Percentiles rank a stretch among this genome's conserved stretches.
These are phyloP conservation scores for Lymantria monacha DNA, from an alignment of 2,888 invertebrate genomes.

Conservation along the genomic window DNA sequence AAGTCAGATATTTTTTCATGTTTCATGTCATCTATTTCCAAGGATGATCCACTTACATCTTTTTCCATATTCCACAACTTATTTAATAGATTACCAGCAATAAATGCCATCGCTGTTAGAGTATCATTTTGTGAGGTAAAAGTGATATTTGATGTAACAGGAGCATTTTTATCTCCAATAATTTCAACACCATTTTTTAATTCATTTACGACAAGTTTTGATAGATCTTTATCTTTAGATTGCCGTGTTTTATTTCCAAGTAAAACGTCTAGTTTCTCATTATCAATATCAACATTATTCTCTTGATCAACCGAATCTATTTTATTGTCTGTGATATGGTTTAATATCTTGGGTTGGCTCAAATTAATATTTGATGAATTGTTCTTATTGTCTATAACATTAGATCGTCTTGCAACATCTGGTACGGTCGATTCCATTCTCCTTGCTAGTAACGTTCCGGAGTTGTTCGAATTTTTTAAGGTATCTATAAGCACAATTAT, in stretches of 20 bases:
- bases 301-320: conserved; percentile 51
- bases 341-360: conserved; percentile 46
- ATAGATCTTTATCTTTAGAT: conserved; percentile 57
- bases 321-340: conserved; percentile 62
- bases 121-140: conserved; percentile 75
- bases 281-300: conserved; percentile 37
- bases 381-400: conserved; percentile 32
- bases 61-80: conserved; percentile 73
- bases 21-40: conserved; percentile 59
- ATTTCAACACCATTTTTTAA: conserved; percentile 57
- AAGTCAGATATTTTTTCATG: conserved; percentile 66
- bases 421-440: conserved; percentile 41
- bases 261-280: conserved; percentile 42
- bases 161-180: conserved; percentile 55
- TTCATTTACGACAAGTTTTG: conserved; percentile 68
- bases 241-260: conserved; percentile 52
- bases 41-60: conserved; percentile 47
- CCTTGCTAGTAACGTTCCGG: conserved; percentile 56
- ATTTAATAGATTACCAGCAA: conserved; percentile 72
- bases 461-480: conserved; percentile 45
- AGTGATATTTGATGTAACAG: conserved; percentile 66
- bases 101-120: conserved; percentile 68
- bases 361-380: conserved; percentile 58
- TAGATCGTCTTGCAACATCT: conserved; percentile 44
- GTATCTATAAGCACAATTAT: conserved; percentile 57